Evolutionary conservation across 2,797 vertebrate species (phyloP), one percentile per base, ranked within the genome.

Genomic region (Phoeniculus purpureus): DNA sequence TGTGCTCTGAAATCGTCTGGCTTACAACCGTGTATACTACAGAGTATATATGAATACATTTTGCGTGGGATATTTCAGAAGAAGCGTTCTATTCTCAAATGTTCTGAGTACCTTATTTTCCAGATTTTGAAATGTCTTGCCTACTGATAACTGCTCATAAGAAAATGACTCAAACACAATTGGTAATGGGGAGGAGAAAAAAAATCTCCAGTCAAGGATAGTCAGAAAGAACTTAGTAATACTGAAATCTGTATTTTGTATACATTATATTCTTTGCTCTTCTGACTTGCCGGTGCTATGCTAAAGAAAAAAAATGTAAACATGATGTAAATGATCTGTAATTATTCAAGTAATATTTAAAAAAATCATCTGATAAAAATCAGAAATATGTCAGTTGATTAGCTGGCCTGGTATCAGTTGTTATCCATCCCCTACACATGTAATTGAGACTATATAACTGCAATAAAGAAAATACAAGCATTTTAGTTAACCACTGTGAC

Each of bases 301-400:
- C 13, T 70, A 48, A 70, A 79, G 7, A 3, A 37, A 48, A 37
- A 27, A 55, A 37, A 19, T 2, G 15, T 81, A 68, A 77, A 26
- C 9, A 64, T 77, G 3, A 1, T 50, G 21, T 74, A 70, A 77
- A 10, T 13, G 70, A 77, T 62, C 12, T 60, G 9, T 51, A 86
- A 27, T 72, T 89, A 79, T 37, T 90, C 5, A 60, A 26, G 71
- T 90, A 85, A 65, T 79, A 86, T 54, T 90, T 89, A 76, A 81
- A 65, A 65, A 83, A 54, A 65, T 75, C 13, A 16, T n/a, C 72
- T 79, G 32, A 37, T 80, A 55, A 40, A 84, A 88, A 72, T 60
- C 54, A 58, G 54, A 70, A 80, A 20, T 16, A 6, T 50, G 60
- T 60, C 23, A 21, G 29, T 81, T 47, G 29, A 31, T 78, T 78